Evolutionary conservation across 2,113 vertebrate genomes (phyloP).

Genomic region (Platysteira castanea): DNA sequence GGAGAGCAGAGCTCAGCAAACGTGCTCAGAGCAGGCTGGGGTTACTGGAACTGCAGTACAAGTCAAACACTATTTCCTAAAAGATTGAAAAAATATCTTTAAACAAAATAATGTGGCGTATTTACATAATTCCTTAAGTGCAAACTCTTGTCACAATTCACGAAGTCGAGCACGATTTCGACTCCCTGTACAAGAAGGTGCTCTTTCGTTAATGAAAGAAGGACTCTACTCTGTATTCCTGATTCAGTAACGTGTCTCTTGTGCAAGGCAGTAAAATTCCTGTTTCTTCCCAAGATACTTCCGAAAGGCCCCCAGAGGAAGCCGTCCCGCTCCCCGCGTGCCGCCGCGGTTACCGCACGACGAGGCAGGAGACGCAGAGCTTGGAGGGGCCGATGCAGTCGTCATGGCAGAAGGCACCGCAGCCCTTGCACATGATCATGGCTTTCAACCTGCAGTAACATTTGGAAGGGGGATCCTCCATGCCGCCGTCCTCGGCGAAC

Average conservation of each 20-base stretch:
- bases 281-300: slow-evolving; percentile 38
- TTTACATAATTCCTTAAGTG: slow-evolving; percentile 85
- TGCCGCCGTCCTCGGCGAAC: slow-evolving; percentile 77
- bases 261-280: slow-evolving; percentile 63
- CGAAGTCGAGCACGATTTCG: slow-evolving; percentile 60
- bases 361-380: slow-evolving; percentile 96
- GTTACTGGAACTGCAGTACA: slow-evolving; percentile 40
- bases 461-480: slow-evolving; percentile 88
- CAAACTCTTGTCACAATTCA: slow-evolving; percentile 89
- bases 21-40: slow-evolving; percentile 6
- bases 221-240: slow-evolving; percentile 63
- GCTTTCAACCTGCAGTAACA: slow-evolving; percentile 98
- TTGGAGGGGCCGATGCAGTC: slow-evolving; percentile 98
- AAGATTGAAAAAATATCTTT: slow-evolving; percentile 71
- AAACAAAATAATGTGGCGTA: slow-evolving; percentile 76
- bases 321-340: background rate
- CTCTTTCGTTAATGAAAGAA: slow-evolving; percentile 69
- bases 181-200: slow-evolving; percentile 81
- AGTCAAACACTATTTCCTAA: slow-evolving; percentile 64
- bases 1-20: background rate
- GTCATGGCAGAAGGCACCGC: slow-evolving; percentile 96
- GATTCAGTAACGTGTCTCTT: slow-evolving; percentile 65
- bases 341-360: slow-evolving; percentile 81
- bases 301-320: background rate
- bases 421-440: slow-evolving; percentile 99